Evolutionary conservation across 2,113 vertebrate genomes (phyloP).

Genomic region (Ptyas mucosa): DNA sequence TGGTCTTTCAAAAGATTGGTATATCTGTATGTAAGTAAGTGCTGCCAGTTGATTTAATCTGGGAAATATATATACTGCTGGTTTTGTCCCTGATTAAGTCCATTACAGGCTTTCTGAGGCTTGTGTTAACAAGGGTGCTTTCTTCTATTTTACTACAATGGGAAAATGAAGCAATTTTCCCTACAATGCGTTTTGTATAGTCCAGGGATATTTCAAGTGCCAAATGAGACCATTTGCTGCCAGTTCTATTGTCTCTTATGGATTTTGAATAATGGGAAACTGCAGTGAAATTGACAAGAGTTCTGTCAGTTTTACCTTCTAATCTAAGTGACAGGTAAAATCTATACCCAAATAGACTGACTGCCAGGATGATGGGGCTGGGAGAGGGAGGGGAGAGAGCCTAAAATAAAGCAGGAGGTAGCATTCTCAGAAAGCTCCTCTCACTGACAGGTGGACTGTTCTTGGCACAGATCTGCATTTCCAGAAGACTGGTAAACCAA

Average conservation of each 20-base stretch:
- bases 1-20: background rate
- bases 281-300: background rate
- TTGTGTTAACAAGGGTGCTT: background rate
- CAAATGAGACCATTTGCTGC: background rate
- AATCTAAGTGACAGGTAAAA: background rate
- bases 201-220: background rate
- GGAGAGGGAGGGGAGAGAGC: background rate
- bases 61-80: background rate
- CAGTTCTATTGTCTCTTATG: background rate
- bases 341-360: background rate
- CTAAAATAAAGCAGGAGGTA: background rate
- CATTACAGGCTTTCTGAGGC: background rate
- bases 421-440: background rate
- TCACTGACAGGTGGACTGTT: background rate
- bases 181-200: background rate
- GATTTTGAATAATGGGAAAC: background rate
- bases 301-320: background rate
- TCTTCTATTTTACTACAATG: background rate
- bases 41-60: background rate
- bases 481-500: background rate
- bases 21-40: background rate
- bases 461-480: background rate
- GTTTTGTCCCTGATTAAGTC: background rate
- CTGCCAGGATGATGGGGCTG: background rate
- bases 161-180: background rate